phyloP scores from a whole-genome alignment of 2,797 vertebrate species.

The Pipistrellus pygmaeus region DNA sequence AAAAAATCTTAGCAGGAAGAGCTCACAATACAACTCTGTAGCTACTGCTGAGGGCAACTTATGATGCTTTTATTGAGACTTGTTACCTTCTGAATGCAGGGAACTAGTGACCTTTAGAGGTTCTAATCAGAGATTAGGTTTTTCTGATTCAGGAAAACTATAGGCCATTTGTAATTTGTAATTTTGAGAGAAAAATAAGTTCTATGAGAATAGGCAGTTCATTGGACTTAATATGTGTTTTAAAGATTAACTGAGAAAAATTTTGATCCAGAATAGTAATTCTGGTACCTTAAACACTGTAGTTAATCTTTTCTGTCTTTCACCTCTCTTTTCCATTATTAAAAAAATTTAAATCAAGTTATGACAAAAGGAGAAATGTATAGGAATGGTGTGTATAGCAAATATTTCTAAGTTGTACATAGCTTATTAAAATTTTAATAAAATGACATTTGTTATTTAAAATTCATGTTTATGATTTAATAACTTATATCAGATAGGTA shows the following conservation, averaged over 20 bases:
- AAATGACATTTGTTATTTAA: conserved; percentile 64
- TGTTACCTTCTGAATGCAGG: conserved; percentile 45
- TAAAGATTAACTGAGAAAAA: conserved; percentile 42
- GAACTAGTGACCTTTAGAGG: conserved; percentile 38
- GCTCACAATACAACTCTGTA: conserved; percentile 27
- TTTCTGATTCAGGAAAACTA: conserved; percentile 53
- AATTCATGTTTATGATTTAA: conserved; percentile 64
- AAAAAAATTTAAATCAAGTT: conserved; percentile 56
- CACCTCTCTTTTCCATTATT: conserved; percentile 55
- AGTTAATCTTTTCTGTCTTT: conserved; percentile 48
- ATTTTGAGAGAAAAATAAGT: conserved; percentile 54
- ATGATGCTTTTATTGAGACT: conserved; percentile 15
- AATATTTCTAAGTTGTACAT: conserved; percentile 53
- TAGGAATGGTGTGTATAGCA: conserved; percentile 29
- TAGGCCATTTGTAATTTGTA: conserved; percentile 57
- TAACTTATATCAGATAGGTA: not conserved
- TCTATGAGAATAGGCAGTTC: conserved; percentile 52
- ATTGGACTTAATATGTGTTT: conserved; percentile 46
- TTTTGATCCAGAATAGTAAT: conserved; percentile 39
- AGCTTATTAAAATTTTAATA: conserved; percentile 65
- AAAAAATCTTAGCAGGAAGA: conserved; percentile 62
- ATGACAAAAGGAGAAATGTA: conserved; percentile 33
- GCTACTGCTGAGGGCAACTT: conserved; percentile 48
- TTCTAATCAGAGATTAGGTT: conserved; percentile 56
- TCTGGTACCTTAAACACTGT: conserved; percentile 23